These are phyloP conservation scores for Stictocephala bisonia DNA, from an alignment of 2,888 invertebrate genomes.

Conservation along the genomic window DNA sequence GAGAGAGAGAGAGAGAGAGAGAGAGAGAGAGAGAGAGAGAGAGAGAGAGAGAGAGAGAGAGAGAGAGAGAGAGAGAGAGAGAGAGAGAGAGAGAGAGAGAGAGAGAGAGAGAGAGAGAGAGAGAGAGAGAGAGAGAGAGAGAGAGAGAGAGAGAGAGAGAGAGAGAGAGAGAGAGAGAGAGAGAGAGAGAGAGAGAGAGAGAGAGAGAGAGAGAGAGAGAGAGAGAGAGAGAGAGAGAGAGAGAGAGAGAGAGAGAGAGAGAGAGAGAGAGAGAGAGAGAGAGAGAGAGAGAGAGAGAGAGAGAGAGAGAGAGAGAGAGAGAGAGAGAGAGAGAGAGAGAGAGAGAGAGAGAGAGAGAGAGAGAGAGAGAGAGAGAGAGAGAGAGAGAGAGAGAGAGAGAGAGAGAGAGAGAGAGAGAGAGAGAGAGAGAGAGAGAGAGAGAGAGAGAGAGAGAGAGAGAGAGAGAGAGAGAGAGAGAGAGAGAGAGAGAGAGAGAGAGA, in stretches of 20 bases:
- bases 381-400: conserved; percentile 13
- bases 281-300: conserved; percentile 9
- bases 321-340: conserved; percentile 13
- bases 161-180: conserved; percentile 8
- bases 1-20: conserved; percentile 8
- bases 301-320: conserved; percentile 13
- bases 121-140: background rate
- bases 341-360: conserved; percentile 13
- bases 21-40: background rate
- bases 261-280: conserved; percentile 9
- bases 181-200: conserved; percentile 13
- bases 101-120: background rate
- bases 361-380: conserved; percentile 13
- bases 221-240: conserved; percentile 13
- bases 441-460: background rate
- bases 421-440: conserved; percentile 3
- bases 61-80: conserved; percentile 2
- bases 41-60: background rate
- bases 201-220: conserved; percentile 13
- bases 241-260: conserved; percentile 13
- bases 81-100: conserved; percentile 6
- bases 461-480: background rate
- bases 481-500: background rate
- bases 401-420: conserved; percentile 13
- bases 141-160: conserved; percentile 4